Evolutionary conservation across 2,113 vertebrate species (phyloP), one percentile per base, ranked within the genome.

Genomic region (Phoenicopterus ruber): DNA sequence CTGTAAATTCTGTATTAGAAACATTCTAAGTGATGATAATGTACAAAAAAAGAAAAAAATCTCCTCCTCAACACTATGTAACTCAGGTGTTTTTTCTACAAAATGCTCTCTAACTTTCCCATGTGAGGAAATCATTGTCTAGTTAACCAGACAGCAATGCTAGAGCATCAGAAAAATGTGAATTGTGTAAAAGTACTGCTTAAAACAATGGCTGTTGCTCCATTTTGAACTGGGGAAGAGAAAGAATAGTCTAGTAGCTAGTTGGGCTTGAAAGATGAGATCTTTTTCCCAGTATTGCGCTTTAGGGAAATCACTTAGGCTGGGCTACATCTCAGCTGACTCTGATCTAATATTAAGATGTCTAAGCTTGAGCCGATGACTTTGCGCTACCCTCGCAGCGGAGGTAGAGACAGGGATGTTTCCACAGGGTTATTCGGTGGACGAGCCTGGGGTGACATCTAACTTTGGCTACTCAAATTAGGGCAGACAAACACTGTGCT

Each of bases 381-480:
- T 93, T 74, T 25, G n/a, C 42, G 38, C 17, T 74, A 59, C 61
- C 57, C 42, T 63, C 38, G 69, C 28, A 85, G 44, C 24, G 59
- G 61, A 76, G 47, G 40, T 9, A 34, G 62, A 69, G 21, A 70
- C 3, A 5, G 34, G 13, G 15, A 42, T 40, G 25, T 59, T 89
- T 87, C 55, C 28, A 61, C 52, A 65, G 36, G 24, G 17, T 36
- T 88, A 44, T 72, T 87, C 47, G 61, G 44, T 2, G 2, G 52
- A 49, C 72, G 69, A 93, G 73, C 47, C 84, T 52, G 38, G 40
- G 38, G 73, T 79, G 80, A 63, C 59, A 36, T 82, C 31, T 49
- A 61, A 87, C 52, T 95, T 93, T n/a, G 72, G 44, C 73, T 79
- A 29, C 87, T 79, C 34, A 69, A 90, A 96, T 93, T 79, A 90